Conservation (phyloP, 2,888 invertebrate genomes). For the Mythimna vitellina region DNA sequence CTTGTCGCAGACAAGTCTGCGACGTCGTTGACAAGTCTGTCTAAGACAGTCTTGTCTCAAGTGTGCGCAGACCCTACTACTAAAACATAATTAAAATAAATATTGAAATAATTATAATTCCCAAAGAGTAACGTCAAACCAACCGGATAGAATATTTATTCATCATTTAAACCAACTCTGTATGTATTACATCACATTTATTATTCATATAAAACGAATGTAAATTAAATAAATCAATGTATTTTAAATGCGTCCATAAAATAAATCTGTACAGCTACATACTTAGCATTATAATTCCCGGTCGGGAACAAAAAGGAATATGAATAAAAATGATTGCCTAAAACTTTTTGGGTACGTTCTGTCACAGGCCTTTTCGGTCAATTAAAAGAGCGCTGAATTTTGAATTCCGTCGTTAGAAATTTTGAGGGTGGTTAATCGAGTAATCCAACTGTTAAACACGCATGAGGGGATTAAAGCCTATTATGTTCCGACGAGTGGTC, state of each 20-base stretch:
- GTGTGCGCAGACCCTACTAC: no score
- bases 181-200: conserved; percentile 12
- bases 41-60: no score
- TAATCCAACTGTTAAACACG: conserved; percentile 81
- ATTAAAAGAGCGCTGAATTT: conserved; percentile 75
- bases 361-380: conserved; percentile 73
- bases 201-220: conserved; percentile 34
- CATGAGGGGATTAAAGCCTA: conserved; percentile 78
- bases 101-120: conserved; percentile 22
- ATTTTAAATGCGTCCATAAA: conserved; percentile 41
- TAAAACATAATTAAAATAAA: conserved; percentile 9
- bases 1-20: no score
- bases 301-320: conserved; percentile 56
- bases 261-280: conserved; percentile 49
- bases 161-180: conserved; percentile 27
- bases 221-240: conserved; percentile 46
- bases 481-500: conserved; percentile 71
- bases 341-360: conserved; percentile 68
- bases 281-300: conserved; percentile 58
- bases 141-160: conserved; percentile 40
- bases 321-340: conserved; percentile 66
- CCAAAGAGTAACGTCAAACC: background rate
- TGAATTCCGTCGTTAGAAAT: conserved; percentile 71
- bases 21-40: no score
- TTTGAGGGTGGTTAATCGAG: conserved; percentile 76